Evolutionary conservation across 23 tunicate species (phyloP).

Genomic region (Phallusia fumigata): DNA sequence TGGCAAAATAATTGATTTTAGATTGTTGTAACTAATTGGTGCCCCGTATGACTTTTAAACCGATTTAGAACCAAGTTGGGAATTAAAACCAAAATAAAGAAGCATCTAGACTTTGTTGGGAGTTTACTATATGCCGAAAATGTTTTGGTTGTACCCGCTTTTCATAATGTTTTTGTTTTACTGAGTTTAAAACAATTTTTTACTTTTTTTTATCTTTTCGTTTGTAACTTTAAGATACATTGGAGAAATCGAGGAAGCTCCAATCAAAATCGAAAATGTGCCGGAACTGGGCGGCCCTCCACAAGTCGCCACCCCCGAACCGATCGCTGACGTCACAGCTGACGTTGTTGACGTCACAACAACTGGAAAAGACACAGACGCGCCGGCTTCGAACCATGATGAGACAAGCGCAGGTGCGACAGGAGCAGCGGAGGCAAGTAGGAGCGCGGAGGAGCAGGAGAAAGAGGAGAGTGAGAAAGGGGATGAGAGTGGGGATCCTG

Average conservation of each 20-base stretch:
- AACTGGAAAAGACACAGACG: conserved; percentile 7
- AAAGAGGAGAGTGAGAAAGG: conserved; percentile 21
- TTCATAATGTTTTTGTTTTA: background rate
- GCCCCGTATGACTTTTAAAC: too few relatives aligned
- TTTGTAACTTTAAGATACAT: conserved; percentile 33
- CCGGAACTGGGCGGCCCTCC: background rate
- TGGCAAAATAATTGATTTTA: too few relatives aligned
- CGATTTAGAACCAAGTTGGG: too few relatives aligned
- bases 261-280: background rate
- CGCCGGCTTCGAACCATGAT: background rate
- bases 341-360: background rate
- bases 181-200: background rate
- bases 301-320: conserved; percentile 21
- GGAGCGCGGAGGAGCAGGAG: conserved; percentile 28
- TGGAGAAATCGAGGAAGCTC: conserved; percentile 32
- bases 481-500: conserved; percentile 30
- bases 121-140: too few relatives aligned
- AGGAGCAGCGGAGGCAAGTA: conserved; percentile 2
- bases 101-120: too few relatives aligned
- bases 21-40: too few relatives aligned
- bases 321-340: conserved; percentile 10
- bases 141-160: too few relatives aligned
- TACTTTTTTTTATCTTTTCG: too few relatives aligned
- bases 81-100: too few relatives aligned
- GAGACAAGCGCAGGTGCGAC: background rate